Conservation (phyloP, 2,888 invertebrate species). For the Metacarcinus magister region DNA sequence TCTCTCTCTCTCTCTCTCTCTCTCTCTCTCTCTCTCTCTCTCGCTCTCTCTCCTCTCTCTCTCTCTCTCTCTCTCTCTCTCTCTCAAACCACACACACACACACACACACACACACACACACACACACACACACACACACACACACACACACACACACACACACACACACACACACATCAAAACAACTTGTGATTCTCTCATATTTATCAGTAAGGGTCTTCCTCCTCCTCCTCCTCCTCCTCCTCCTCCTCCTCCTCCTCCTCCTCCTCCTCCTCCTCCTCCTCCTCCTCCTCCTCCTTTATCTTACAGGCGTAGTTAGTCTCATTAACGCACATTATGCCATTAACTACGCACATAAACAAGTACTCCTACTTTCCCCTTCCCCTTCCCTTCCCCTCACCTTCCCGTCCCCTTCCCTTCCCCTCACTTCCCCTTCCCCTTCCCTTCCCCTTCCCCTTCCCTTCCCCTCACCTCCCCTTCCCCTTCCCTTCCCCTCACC, state of each 20-base stretch:
- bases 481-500: background rate
- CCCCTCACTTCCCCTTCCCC: background rate
- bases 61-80: no score
- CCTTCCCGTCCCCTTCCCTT: background rate
- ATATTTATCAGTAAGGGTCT: background rate
- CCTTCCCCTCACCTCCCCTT: background rate
- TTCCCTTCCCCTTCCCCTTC: background rate
- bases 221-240: slow-evolving; percentile 14
- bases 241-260: slow-evolving; percentile 12
- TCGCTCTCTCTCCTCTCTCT: background rate
- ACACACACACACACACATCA: background rate
- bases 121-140: background rate
- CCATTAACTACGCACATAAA: background rate
- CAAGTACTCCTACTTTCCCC: background rate
- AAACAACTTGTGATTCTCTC: slow-evolving; percentile 16
- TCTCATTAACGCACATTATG: background rate
- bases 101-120: background rate
- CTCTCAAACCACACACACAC: background rate
- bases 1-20: slow-evolving; percentile 48
- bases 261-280: slow-evolving; percentile 36
- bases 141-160: background rate
- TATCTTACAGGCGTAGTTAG: background rate
- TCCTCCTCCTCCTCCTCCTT: slow-evolving; percentile 9
- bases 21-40: slow-evolving; percentile 43
- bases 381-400: background rate